Conservation (phyloP, 2,797 vertebrate species). For the Apogon hyalosoma region DNA sequence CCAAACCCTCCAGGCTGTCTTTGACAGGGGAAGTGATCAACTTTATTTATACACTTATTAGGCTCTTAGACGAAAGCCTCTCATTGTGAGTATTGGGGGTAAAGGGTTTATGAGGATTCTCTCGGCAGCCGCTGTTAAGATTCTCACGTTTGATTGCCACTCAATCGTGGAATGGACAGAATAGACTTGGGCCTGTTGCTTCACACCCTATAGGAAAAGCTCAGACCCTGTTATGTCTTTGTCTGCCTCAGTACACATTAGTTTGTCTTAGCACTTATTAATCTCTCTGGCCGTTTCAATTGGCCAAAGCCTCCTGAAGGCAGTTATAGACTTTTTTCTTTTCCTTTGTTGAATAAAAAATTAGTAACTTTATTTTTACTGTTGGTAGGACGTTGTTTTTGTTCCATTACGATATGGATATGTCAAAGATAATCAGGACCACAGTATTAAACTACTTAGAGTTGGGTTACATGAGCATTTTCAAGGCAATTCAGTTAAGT, state of each 20-base stretch:
- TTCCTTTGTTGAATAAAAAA: constrained; percentile 6
- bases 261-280: constrained; percentile 46
- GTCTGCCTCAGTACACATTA: constrained; percentile 49
- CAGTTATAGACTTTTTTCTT: constrained; percentile 4
- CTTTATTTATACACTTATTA: constrained; percentile 86
- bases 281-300: constrained; percentile 26
- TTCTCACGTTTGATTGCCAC: constrained; percentile 78
- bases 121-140: constrained; percentile 63
- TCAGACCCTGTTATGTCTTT: constrained; percentile 49
- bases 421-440: constrained; percentile 26
- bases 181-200: constrained; percentile 56
- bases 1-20: constrained; percentile 73
- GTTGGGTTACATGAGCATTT: constrained; percentile 60
- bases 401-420: constrained; percentile 52
- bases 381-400: constrained; percentile 22
- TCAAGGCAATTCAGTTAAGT: constrained; percentile 70
- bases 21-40: constrained; percentile 85
- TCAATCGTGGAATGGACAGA: constrained; percentile 56
- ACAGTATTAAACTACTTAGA: constrained; percentile 48
- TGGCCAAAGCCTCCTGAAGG: constrained; percentile 10
- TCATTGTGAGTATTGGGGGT: constrained; percentile 69
- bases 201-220: constrained; percentile 47
- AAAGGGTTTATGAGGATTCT: constrained; percentile 70
- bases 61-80: constrained; percentile 73
- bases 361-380: constrained; percentile 17